Percentiles rank a stretch among this genome's conserved stretches.
Evolutionary conservation across 92 coral and sea anemone species (phyloP).

Genomic region (Parazoanthus atlanticus): DNA sequence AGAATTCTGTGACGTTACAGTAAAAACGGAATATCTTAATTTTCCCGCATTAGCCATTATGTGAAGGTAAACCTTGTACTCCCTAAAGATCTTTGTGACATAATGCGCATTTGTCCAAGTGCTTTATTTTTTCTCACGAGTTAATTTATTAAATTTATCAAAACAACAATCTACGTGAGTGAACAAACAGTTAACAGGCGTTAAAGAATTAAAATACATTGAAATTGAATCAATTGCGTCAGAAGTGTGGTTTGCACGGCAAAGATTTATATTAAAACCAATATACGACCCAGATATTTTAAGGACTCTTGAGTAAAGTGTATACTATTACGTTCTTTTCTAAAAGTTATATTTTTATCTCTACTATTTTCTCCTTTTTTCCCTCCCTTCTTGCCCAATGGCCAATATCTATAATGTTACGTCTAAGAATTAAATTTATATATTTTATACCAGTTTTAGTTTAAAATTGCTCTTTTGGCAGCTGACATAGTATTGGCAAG

Average conservation of each 20-base stretch:
- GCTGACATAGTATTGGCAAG: too few species aligned
- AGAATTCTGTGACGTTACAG: background rate
- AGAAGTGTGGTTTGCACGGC: background rate
- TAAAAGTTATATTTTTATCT: too few species aligned
- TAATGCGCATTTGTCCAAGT: background rate
- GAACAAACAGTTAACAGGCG: background rate
- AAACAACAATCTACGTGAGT: background rate
- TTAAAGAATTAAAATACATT: too few species aligned
- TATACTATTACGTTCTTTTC: background rate
- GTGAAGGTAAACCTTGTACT: background rate
- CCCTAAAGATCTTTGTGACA: background rate
- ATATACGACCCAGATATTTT: background rate
- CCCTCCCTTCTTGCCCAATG: background rate
- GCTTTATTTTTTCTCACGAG: slow-evolving; percentile 2
- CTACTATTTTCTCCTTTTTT: background rate
- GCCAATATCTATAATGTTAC: too few species aligned
- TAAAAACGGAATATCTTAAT: background rate
- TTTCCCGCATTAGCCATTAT: background rate
- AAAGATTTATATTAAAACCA: too few species aligned
- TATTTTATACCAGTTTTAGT: too few species aligned
- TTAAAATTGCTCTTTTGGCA: too few species aligned
- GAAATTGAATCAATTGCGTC: too few species aligned
- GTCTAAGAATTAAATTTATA: too few species aligned
- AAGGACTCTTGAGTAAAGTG: background rate
- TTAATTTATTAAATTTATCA: background rate